Evolutionary conservation across 2,797 vertebrate species (phyloP).

Genomic region (Moxostoma hubbsi): DNA sequence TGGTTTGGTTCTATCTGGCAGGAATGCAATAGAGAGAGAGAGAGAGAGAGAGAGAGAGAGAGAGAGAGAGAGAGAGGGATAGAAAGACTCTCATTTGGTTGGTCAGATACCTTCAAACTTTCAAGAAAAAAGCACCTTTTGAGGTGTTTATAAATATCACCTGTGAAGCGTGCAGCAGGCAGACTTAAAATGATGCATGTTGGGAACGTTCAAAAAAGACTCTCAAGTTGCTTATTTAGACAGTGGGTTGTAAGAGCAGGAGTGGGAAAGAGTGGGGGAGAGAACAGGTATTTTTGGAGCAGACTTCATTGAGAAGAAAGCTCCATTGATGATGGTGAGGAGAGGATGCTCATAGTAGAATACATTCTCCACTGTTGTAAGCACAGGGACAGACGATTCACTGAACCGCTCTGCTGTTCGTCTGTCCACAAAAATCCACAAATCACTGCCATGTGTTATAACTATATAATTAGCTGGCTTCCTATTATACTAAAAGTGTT

Average conservation of each 20-base stretch:
- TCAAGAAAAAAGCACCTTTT: constrained; percentile 64
- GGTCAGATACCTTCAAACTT: constrained; percentile 32
- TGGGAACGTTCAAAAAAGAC: constrained; percentile 64
- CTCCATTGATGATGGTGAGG: constrained; percentile 52
- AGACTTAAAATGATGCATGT: constrained; percentile 41
- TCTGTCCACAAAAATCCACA: background rate
- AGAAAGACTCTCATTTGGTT: constrained; percentile 39
- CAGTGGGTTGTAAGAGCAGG: constrained; percentile 60
- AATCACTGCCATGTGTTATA: background rate
- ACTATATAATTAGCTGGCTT: background rate
- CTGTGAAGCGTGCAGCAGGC: constrained; percentile 42
- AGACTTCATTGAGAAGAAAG: constrained; percentile 70
- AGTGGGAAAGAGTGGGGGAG: constrained; percentile 16
- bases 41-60: constrained; percentile 34
- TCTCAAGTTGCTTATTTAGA: constrained; percentile 79
- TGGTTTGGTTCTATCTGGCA: constrained; percentile 76
- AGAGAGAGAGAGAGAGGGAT: background rate
- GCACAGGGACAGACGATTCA: background rate
- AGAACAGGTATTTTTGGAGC: constrained; percentile 62
- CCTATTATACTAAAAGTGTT: constrained; percentile 7
- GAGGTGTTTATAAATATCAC: constrained; percentile 75
- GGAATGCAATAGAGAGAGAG: constrained; percentile 63
- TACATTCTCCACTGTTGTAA: constrained; percentile 25
- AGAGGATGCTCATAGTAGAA: constrained; percentile 45
- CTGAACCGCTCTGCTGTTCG: constrained; percentile 1